phyloP scores from a whole-genome alignment of 1,140 invertebrate species.

The Polypedilum pembai region DNA sequence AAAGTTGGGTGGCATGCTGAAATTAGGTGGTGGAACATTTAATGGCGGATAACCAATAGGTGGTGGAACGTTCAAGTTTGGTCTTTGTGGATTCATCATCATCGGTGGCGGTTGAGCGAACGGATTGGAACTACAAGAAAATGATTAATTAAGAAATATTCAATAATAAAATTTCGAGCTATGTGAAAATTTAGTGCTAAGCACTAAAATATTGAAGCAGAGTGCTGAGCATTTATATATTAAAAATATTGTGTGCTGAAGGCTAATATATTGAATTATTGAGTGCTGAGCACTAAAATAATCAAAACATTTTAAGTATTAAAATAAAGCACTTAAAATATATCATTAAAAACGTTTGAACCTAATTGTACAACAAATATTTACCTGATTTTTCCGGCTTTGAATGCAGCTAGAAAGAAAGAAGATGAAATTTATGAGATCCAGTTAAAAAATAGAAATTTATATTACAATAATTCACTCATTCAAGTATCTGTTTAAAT shows the following conservation, averaged over 20 bases:
- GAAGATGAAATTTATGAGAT: constrained; percentile 97
- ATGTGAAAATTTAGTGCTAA: no score
- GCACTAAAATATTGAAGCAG: no score
- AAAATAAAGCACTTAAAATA: no score
- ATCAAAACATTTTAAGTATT: no score
- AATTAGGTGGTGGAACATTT: constrained; percentile 55
- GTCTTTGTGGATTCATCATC: constrained; percentile 39
- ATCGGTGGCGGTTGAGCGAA: constrained; percentile 56
- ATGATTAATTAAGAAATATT: no score
- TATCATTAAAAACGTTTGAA: no score
- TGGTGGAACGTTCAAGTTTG: constrained; percentile 31
- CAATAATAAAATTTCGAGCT: no score
- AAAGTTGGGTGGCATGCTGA: constrained; percentile 38
- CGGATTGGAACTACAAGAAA: constrained; percentile 62
- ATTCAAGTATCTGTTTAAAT: not conserved
- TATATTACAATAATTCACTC: not conserved
- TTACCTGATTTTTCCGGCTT: constrained; percentile 80
- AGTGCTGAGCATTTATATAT: no score
- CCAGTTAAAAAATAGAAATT: constrained; percentile 51
- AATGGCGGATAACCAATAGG: constrained; percentile 45
- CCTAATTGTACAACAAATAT: no score
- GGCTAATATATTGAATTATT: no score
- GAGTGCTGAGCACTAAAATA: no score
- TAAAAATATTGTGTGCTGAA: no score
- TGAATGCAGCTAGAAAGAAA: constrained; percentile 64